Conservation (phyloP, 2,797 vertebrate genomes). For the Tadarida brasiliensis region DNA sequence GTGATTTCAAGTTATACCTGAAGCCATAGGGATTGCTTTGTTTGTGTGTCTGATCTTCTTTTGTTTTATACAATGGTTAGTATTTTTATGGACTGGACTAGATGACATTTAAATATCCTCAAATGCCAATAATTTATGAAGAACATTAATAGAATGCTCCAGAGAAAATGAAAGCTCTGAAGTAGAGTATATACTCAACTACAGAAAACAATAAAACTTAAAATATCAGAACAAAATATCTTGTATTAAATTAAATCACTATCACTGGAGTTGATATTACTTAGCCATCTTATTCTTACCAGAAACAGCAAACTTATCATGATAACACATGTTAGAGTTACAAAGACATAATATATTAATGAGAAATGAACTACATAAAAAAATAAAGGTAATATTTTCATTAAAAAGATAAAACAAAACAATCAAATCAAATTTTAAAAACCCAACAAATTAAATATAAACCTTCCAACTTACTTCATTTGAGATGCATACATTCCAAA, state of each 20-base stretch:
- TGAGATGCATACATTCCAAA: slow-evolving; percentile 87
- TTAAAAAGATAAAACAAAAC: slow-evolving; percentile 39
- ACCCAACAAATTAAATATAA: slow-evolving; percentile 45
- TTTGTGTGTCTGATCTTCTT: not conserved
- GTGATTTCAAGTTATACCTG: not conserved
- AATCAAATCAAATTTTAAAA: not conserved
- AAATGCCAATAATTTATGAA: slow-evolving; percentile 5
- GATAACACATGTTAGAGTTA: not conserved
- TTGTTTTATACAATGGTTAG: not conserved
- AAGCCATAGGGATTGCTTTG: not conserved
- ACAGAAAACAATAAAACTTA: slow-evolving; percentile 27
- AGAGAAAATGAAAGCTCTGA: slow-evolving; percentile 31
- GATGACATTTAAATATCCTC: not conserved
- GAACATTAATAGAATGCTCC: not conserved
- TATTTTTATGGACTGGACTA: not conserved
- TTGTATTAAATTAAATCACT: not conserved
- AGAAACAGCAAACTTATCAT: slow-evolving; percentile 35
- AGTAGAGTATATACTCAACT: not conserved
- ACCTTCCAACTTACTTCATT: slow-evolving; percentile 87
- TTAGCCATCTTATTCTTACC: not conserved
- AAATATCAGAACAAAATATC: slow-evolving; percentile 4
- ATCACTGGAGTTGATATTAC: not conserved
- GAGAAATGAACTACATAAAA: slow-evolving; percentile 23
- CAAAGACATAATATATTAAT: slow-evolving; percentile 7
- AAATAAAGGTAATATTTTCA: slow-evolving; percentile 12